Conservation (phyloP, 2,113 vertebrate genomes). For the Oreochromis niloticus region DNA sequence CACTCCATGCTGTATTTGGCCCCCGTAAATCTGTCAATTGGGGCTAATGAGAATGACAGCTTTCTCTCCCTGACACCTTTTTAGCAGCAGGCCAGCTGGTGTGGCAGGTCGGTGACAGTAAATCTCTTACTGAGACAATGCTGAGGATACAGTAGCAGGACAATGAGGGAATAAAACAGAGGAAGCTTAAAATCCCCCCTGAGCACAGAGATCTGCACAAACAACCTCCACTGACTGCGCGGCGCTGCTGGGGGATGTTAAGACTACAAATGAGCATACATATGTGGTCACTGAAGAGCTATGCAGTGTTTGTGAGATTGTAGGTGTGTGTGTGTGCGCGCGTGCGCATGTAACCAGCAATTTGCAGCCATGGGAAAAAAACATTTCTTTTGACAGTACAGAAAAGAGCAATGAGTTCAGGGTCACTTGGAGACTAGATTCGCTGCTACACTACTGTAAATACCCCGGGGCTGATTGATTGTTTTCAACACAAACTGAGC, state of each 20-base stretch:
- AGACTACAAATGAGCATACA: neutral
- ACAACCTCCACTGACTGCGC: constrained; percentile 51
- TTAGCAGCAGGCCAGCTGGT: constrained; percentile 60
- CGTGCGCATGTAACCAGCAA: neutral
- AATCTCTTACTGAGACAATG: constrained; percentile 80
- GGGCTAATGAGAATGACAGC: constrained; percentile 68
- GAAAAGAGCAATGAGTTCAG: constrained; percentile 17
- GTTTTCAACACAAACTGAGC: neutral
- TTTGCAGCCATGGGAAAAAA: constrained; percentile 19
- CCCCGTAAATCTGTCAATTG: constrained; percentile 18
- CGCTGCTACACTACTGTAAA: neutral
- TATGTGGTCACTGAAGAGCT: constrained; percentile 21
- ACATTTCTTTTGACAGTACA: neutral
- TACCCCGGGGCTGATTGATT: neutral
- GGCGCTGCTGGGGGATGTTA: constrained; percentile 7
- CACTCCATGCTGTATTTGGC: neutral
- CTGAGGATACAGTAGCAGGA: constrained; percentile 76
- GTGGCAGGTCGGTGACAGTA: constrained; percentile 58
- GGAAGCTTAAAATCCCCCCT: constrained; percentile 71
- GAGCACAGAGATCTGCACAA: constrained; percentile 59
- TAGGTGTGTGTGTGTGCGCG: neutral
- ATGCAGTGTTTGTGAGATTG: neutral
- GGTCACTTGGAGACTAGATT: neutral
- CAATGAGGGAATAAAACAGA: constrained; percentile 78
- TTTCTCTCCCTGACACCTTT: constrained; percentile 69